A percentile compares a stretch with the other conserved stretches of the same genome.
phyloP scores from a whole-genome alignment of 2,113 vertebrate genomes.

The Oreotrochilus melanogaster region DNA sequence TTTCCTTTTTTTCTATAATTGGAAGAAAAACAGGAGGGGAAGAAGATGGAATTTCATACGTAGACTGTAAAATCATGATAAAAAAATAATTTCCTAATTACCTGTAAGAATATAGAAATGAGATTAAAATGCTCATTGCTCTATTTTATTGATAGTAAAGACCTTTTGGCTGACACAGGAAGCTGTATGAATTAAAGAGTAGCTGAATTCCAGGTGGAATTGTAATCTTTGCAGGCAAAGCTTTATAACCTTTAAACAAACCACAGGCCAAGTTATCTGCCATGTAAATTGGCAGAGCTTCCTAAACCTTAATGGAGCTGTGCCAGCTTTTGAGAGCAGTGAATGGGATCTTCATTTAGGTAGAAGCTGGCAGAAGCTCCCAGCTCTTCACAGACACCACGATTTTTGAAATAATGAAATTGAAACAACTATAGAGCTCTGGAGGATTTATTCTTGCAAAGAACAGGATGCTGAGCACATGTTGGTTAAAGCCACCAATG shows the following conservation, averaged over 20 bases:
- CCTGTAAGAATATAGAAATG: neutral
- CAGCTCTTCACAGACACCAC: neutral
- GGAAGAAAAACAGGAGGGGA: neutral
- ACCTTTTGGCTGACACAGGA: neutral
- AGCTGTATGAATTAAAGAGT: neutral
- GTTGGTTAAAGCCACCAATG: neutral
- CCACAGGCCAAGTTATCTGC: neutral
- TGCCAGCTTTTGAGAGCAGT: neutral
- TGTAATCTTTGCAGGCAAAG: neutral
- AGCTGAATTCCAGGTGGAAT: neutral
- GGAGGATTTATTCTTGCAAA: constrained; percentile 18
- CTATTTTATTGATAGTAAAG: neutral
- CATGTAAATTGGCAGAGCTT: constrained; percentile 27
- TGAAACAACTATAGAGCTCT: neutral
- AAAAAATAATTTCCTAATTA: neutral
- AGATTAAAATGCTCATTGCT: neutral
- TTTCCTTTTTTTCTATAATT: neutral
- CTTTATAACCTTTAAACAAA: constrained; percentile 40
- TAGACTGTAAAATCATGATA: neutral
- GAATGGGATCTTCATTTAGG: neutral
- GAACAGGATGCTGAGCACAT: neutral
- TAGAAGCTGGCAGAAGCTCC: neutral
- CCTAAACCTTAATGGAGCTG: neutral
- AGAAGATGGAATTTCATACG: neutral
- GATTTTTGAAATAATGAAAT: neutral